These are phyloP conservation scores for Suillia variegata DNA, from an alignment of 2,888 invertebrate genomes.

Conservation along the genomic window DNA sequence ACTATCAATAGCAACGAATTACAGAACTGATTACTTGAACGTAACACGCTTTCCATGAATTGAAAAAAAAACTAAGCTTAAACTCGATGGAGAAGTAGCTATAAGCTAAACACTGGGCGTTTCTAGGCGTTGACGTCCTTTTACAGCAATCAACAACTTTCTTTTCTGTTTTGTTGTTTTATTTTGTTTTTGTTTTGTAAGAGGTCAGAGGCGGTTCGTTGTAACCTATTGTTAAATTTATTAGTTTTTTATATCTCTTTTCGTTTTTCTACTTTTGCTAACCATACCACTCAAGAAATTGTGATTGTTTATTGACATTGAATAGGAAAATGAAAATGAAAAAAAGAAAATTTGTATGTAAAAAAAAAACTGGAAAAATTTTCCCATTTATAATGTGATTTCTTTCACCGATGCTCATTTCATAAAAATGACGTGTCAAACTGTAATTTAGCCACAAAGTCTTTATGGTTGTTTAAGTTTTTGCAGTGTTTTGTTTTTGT, in stretches of 20 bases:
- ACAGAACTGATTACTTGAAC: no score
- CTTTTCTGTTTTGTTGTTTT: neutral
- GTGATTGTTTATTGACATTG: slow-evolving; percentile 1
- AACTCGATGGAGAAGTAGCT: no score
- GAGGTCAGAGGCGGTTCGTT: neutral
- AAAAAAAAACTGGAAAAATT: slow-evolving; percentile 38
- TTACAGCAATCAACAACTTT: neutral
- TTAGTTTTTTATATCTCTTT: neutral
- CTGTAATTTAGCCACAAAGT: slow-evolving; percentile 39
- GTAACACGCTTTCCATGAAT: no score
- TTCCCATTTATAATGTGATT: slow-evolving; percentile 42
- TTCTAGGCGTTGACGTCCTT: slow-evolving; percentile 37
- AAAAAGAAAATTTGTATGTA: no score
- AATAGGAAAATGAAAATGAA: neutral
- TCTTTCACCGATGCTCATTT: slow-evolving; percentile 49
- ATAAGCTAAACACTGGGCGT: slow-evolving; percentile 30
- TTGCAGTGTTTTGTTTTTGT: no score
- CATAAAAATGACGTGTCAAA: slow-evolving; percentile 50
- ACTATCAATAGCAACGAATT: no score
- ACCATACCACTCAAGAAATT: neutral
- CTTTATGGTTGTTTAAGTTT: slow-evolving; percentile 27
- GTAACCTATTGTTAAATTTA: neutral
- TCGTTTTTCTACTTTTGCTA: neutral
- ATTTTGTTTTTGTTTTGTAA: no score
- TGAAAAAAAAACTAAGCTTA: no score